Evolutionary conservation across 2,797 vertebrate genomes (phyloP).

Genomic region (Coregonus sp.): DNA sequence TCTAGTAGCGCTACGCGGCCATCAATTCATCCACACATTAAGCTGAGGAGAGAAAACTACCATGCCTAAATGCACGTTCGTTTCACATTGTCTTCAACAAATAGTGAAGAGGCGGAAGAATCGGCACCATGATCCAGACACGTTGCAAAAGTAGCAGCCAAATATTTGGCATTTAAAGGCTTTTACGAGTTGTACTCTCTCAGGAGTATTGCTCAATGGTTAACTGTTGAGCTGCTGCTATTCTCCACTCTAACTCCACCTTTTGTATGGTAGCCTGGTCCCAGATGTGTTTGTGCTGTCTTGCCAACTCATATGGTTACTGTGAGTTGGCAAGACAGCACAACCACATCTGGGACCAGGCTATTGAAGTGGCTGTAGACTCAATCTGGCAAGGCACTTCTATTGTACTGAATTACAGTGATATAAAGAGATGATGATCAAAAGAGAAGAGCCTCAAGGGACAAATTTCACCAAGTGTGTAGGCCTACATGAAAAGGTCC

Average conservation of each 20-base stretch:
- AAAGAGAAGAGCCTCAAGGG: background rate
- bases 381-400: background rate
- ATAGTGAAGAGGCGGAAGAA: background rate
- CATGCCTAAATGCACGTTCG: background rate
- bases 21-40: background rate
- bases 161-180: conserved; percentile 47
- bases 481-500: background rate
- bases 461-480: background rate
- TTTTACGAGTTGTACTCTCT: conserved; percentile 21
- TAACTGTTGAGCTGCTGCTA: conserved; percentile 33
- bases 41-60: too few relatives aligned
- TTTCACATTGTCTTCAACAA: background rate
- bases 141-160: conserved; percentile 53
- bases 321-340: background rate
- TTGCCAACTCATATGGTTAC: background rate
- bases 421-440: background rate
- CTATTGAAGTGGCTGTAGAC: background rate
- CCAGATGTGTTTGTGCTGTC: background rate
- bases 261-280: background rate
- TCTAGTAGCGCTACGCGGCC: background rate
- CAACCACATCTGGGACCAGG: background rate
- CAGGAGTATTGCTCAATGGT: background rate
- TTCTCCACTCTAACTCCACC: conserved; percentile 12
- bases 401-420: background rate
- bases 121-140: conserved; percentile 22